phyloP scores from a whole-genome alignment of 2,888 invertebrate species.

The Nipponacmea schrenckii region DNA sequence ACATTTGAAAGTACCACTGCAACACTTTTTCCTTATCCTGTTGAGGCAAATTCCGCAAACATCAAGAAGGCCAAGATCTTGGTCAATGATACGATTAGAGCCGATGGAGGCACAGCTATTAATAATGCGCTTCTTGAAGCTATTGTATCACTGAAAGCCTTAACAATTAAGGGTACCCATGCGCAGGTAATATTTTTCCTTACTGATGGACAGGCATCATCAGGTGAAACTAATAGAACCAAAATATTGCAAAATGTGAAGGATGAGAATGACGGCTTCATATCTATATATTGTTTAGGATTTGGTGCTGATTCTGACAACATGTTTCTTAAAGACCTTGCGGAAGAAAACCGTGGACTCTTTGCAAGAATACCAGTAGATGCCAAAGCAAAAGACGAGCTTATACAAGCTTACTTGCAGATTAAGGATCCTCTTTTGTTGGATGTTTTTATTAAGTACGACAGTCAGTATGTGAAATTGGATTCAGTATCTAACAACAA shows the following conservation, averaged over 20 bases:
- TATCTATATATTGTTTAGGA: slow-evolving; percentile 76
- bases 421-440: slow-evolving; percentile 78
- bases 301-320: slow-evolving; percentile 79
- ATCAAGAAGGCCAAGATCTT: slow-evolving; percentile 30
- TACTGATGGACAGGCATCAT: slow-evolving; percentile 68
- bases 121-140: slow-evolving; percentile 72
- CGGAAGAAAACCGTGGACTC: slow-evolving; percentile 76
- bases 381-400: slow-evolving; percentile 77
- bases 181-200: slow-evolving; percentile 65
- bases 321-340: slow-evolving; percentile 75
- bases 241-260: slow-evolving; percentile 50
- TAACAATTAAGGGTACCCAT: slow-evolving; percentile 46
- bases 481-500: slow-evolving; percentile 67
- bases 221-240: slow-evolving; percentile 54
- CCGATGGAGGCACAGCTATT: slow-evolving; percentile 75
- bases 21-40: slow-evolving; percentile 27
- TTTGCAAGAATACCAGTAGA: slow-evolving; percentile 79
- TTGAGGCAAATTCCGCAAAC: slow-evolving; percentile 27
- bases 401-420: slow-evolving; percentile 73
- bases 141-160: slow-evolving; percentile 69
- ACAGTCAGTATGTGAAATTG: slow-evolving; percentile 36
- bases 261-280: slow-evolving; percentile 31
- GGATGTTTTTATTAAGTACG: slow-evolving; percentile 76
- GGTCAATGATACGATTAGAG: slow-evolving; percentile 22
- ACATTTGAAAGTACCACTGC: slow-evolving; percentile 70